phyloP scores from a whole-genome alignment of 2,797 vertebrate genomes.

The Caiman crocodilus region DNA sequence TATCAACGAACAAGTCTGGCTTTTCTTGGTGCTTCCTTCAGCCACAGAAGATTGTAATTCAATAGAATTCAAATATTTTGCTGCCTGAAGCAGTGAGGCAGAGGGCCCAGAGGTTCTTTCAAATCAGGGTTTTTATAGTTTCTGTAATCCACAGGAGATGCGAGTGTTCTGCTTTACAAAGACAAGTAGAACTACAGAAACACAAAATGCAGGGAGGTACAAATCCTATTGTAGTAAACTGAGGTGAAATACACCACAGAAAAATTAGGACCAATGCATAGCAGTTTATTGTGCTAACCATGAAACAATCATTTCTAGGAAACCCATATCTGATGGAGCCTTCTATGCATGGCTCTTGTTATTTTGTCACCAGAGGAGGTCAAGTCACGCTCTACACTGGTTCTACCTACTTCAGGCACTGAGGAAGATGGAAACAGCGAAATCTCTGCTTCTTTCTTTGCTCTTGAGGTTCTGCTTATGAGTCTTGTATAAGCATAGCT shows the following conservation, averaged over 20 bases:
- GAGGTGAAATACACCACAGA: slow-evolving; percentile 12
- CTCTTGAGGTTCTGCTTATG: fast-evolving
- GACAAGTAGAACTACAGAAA: slow-evolving; percentile 17
- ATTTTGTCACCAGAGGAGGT: background rate
- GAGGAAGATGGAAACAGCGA: background rate
- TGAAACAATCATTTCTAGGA: background rate
- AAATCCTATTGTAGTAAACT: background rate
- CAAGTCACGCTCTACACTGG: background rate
- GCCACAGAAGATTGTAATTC: slow-evolving; percentile 41
- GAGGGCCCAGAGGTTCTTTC: slow-evolving; percentile 71
- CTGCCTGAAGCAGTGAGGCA: slow-evolving; percentile 58
- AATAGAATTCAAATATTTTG: slow-evolving; percentile 54
- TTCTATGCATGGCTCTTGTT: background rate
- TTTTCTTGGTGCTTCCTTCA: slow-evolving; percentile 6
- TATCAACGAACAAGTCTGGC: background rate
- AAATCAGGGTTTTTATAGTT: slow-evolving; percentile 62
- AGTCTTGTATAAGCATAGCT: background rate
- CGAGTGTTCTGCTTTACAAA: slow-evolving; percentile 43
- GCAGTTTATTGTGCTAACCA: background rate
- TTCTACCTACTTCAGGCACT: background rate
- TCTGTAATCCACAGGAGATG: slow-evolving; percentile 56
- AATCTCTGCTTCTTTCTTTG: background rate
- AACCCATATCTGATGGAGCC: background rate
- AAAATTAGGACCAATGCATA: background rate
- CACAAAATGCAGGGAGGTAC: slow-evolving; percentile 4